Evolutionary conservation across 2,797 vertebrate species (phyloP), one percentile per base, ranked within the genome.

Genomic region (Myotis planiceps): DNA sequence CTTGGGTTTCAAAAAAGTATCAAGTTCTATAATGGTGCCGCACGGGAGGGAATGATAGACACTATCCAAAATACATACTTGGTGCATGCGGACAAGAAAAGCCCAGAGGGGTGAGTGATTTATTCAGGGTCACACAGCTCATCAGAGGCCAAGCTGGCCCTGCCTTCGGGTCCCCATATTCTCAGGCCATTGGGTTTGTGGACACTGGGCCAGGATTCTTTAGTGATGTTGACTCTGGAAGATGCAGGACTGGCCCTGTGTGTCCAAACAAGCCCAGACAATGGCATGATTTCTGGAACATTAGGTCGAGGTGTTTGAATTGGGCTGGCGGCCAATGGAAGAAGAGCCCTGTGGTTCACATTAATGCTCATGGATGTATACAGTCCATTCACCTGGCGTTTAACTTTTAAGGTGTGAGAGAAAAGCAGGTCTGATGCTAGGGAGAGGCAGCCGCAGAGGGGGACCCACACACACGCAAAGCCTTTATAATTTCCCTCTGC

Each of bases 331-430:
- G 80, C 94, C 90, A 91, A 9, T 53, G 69, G 89, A 66, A 66
- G 87, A 92, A 94, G 84, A 85, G 25, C 37, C 47, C 69, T 45
- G 72, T 12, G 47, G 66, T 86, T 95, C 82, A n/a, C 19, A 5
- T 47, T 58, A 83, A 72, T 25, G n/a, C 69, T 39, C 58, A 79
- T 10, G 21, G 49, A 9, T 71, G 3, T 85, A 63, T 53, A 84
- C 76, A 94, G 72, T 51, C 27, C n/a, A 1, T 55, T 93, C 47
- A 34, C 12, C 0, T 19, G 83, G 74, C n/a, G 3, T 90, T 81
- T 97, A 75, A 81, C 69, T 84, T 88, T 80, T 25, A 92, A 95
- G 81, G 89, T 95, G 89, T 95, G 58, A 39, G 86, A 85, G 95
- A 95, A 91, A 96, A 45, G 76, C 3, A 14, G 63, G 72, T 42